Conservation (phyloP, 2,113 vertebrate genomes). For the Podocnemis expansa region DNA sequence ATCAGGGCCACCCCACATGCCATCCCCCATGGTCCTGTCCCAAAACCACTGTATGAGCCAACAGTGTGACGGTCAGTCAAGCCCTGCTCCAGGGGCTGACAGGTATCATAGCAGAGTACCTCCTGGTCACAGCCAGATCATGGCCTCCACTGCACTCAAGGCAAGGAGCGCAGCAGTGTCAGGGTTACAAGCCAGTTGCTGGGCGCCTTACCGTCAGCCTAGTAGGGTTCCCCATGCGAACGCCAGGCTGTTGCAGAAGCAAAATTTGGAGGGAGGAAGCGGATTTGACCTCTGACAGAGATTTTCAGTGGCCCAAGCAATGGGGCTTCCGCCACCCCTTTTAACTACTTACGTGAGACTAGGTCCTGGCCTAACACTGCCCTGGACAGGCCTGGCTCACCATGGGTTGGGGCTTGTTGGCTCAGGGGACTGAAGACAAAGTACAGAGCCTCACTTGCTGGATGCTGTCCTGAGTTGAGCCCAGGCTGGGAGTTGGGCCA, state of each 20-base stretch:
- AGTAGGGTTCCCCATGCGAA: no score
- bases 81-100: neutral
- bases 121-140: fast-evolving
- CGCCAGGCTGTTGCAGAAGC: neutral
- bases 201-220: neutral
- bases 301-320: no score
- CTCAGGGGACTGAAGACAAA: neutral
- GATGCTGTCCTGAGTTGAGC: neutral
- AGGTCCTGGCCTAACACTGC: neutral
- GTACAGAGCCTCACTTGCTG: neutral
- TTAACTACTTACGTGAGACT: no score
- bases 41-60: neutral
- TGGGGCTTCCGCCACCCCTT: no score
- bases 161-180: neutral
- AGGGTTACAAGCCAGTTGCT: neutral
- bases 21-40: no score
- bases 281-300: no score
- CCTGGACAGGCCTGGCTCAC: neutral
- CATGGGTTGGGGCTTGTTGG: neutral
- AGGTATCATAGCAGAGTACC: neutral
- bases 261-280: no score
- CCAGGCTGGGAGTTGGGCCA: neutral
- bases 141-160: neutral
- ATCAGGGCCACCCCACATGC: neutral
- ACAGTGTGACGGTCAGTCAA: neutral